Conservation (phyloP, 2,113 vertebrate genomes). For the Nothocercus nigrocapillus region DNA sequence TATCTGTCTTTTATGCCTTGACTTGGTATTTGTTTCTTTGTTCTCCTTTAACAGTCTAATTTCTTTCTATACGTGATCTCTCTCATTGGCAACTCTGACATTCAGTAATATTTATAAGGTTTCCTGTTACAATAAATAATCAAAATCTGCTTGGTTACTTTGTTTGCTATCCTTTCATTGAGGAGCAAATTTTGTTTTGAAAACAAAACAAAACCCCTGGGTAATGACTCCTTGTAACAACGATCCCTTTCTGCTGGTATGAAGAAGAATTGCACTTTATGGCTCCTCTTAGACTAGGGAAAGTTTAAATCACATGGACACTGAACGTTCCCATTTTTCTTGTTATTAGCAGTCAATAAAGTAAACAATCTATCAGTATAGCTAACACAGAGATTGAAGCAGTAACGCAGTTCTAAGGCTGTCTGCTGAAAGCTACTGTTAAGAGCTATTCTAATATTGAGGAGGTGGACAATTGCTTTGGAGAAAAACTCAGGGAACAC, state of each 20-base stretch:
- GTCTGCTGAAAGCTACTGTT: neutral
- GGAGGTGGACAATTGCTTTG: slow-evolving; percentile 17
- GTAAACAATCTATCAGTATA: neutral
- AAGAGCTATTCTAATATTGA: neutral
- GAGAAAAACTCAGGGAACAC: slow-evolving; percentile 31
- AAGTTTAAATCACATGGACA: neutral
- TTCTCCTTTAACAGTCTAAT: neutral
- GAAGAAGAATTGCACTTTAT: neutral
- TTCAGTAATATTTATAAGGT: neutral
- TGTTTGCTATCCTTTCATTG: neutral
- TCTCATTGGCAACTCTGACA: neutral
- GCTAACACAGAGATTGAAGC: slow-evolving; percentile 16
- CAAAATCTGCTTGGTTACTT: neutral
- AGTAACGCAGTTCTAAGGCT: neutral
- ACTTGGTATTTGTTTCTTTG: neutral
- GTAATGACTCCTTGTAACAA: neutral
- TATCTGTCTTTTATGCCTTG: neutral
- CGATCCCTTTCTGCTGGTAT: neutral
- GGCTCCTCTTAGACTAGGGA: neutral
- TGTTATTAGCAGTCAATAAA: neutral
- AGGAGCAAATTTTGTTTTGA: neutral
- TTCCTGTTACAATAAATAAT: neutral
- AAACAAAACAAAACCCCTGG: neutral
- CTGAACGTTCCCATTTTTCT: neutral
- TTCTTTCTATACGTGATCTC: neutral